Base-by-base conservation (phyloP, 2,797 vertebrate genomes). In the Pitangus sulphuratus region DNA sequence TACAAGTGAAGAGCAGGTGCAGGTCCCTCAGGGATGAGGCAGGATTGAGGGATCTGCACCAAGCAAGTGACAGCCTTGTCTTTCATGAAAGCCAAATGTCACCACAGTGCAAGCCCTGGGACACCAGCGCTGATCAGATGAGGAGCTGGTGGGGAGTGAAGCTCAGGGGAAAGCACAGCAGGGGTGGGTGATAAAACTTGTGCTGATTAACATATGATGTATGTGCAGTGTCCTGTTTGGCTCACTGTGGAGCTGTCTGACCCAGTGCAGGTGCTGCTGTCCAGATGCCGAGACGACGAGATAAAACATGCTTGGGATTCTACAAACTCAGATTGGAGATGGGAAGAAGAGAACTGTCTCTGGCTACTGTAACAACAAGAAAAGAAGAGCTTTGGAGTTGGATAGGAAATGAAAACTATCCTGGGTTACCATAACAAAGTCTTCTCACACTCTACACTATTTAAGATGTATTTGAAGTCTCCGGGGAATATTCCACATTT, bases 101-200 rank as follows among this genome's bases (percentile, higher is more conserved):
- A 25, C 24, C 11, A 30, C 5, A 1, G 51, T 16, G 14, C 8
- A 12, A 54, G 16, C 19, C 22, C 3, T 0, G 0, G 15, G 19
- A 37, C 20, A 50, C 10, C 22, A 13, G 2, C 10, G 33, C 14
- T 45, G 2, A 31, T 56, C 9, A 30, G 1, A 30, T 24, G 30
- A 42, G 30, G 2, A 22, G 26, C 11, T 56, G 37, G 11, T 45
- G 0, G 0, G 16, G 8, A 56, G 12, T 15, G 54, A 64, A 69
- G 18, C 15, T 45, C 25, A 22, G 35, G 25, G 25, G 28, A 53
- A 57, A 35, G 12, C 21, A 12, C 15, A 1, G 1, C 28, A 47
- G 12, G n/a, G 8, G 15, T 40, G 8, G 19, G 17, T 45, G 20
- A 44, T n/a, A 30, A 64, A 64, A 40, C 25, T 19, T 45, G 15